Evolutionary conservation across 2,797 vertebrate species (phyloP).

Genomic region (Apogon hyalosoma): DNA sequence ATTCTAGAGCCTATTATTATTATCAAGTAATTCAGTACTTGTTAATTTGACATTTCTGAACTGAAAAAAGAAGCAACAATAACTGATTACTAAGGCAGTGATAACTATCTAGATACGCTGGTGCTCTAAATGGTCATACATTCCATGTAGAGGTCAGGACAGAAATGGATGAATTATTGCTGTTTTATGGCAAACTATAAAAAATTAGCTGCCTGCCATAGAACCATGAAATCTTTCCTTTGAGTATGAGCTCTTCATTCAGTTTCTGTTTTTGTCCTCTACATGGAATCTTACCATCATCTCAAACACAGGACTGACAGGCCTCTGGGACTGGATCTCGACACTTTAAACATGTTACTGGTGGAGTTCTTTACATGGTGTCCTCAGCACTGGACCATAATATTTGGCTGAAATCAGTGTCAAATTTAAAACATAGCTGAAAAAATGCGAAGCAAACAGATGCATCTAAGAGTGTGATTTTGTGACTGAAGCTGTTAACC

Average conservation of each 20-base stretch:
- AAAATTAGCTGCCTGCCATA: neutral
- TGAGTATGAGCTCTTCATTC: constrained; percentile 20
- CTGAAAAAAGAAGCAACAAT: too few relatives aligned
- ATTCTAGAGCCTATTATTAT: constrained; percentile 41
- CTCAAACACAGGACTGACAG: constrained; percentile 31
- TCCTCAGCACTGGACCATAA: constrained; percentile 17
- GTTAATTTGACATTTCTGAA: too few relatives aligned
- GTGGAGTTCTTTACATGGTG: constrained; percentile 10
- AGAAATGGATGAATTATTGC: constrained; percentile 6
- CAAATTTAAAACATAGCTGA: constrained; percentile 3
- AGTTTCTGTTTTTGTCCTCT: constrained; percentile 25
- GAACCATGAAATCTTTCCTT: neutral
- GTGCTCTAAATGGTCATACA: constrained; percentile 39
- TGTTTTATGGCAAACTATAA: neutral
- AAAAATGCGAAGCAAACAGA: neutral
- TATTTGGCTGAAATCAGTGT: neutral
- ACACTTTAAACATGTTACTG: constrained; percentile 22
- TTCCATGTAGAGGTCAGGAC: constrained; percentile 44
- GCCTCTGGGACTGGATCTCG: constrained; percentile 36
- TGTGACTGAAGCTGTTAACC: neutral
- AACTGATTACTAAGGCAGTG: neutral
- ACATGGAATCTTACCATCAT: constrained; percentile 58
- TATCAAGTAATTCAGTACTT: constrained; percentile 34
- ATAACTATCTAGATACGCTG: constrained; percentile 36
- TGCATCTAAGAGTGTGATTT: neutral